A percentile compares a stretch with the other conserved stretches of the same genome.
These are phyloP conservation scores for Aplodontia rufa DNA, from an alignment of 2,113 vertebrate genomes.

Conservation along the genomic window DNA sequence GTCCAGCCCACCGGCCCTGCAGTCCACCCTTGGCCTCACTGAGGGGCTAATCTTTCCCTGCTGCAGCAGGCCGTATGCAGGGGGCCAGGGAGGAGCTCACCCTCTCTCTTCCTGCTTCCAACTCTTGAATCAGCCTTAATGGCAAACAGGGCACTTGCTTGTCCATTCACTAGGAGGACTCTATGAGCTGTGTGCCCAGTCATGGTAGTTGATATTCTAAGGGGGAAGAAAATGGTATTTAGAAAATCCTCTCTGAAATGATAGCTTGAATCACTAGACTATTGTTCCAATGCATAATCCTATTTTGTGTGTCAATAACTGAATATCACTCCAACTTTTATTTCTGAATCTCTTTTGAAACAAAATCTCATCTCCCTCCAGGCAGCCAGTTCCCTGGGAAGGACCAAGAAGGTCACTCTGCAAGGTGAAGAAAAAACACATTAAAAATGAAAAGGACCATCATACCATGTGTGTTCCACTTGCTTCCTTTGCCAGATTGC, in stretches of 20 bases:
- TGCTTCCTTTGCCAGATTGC: not conserved
- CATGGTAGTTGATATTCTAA: not conserved
- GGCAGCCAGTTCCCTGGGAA: not conserved
- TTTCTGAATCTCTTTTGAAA: constrained; percentile 26
- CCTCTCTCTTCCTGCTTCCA: not conserved
- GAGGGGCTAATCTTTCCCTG: not conserved
- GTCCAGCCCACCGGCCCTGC: not conserved
- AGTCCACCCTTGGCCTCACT: not conserved
- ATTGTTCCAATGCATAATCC: not conserved
- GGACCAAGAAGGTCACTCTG: not conserved
- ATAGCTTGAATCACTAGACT: not conserved
- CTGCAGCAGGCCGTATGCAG: no score
- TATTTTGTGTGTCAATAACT: constrained; percentile 27
- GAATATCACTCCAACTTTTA: not conserved
- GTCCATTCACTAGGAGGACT: not conserved
- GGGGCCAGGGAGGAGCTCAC: not conserved
- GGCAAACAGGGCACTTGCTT: not conserved
- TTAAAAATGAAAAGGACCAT: not conserved
- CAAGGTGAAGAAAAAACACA: not conserved
- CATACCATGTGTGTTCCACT: accelerated
- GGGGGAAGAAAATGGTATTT: not conserved
- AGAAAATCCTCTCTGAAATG: constrained; percentile 8
- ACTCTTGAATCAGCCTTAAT: not conserved
- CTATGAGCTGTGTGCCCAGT: not conserved
- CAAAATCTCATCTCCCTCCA: not conserved